These are phyloP conservation scores for Nasonia oneida DNA, from an alignment of 2,888 invertebrate genomes.

Conservation along the genomic window DNA sequence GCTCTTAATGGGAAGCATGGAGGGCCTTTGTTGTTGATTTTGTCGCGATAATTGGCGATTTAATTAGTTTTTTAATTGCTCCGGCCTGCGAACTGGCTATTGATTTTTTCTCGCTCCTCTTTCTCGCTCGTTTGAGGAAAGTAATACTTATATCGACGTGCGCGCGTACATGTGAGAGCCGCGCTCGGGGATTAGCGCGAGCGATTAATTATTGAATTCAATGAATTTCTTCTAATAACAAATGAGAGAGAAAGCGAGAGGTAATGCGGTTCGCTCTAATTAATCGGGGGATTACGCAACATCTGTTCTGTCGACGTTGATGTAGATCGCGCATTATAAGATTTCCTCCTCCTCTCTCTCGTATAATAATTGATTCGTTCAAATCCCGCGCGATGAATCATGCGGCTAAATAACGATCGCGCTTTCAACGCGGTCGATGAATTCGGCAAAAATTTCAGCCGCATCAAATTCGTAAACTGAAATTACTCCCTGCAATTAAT, in stretches of 20 bases:
- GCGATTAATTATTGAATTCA: conserved; percentile 1
- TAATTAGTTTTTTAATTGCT: conserved; percentile 23
- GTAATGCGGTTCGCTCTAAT: conserved; percentile 28
- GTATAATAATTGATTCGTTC: conserved; percentile 31
- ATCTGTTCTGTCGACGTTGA: conserved; percentile 44
- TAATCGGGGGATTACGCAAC: conserved; percentile 44
- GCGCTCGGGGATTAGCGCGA: neutral
- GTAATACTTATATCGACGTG: neutral
- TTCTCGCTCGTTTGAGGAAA: neutral
- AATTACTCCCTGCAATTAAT: too few relatives aligned
- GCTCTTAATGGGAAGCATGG: neutral
- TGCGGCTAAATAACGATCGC: neutral
- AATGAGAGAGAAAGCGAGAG: neutral
- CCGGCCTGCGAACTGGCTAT: neutral
- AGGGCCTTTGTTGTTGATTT: conserved; percentile 20
- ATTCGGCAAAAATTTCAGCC: neutral
- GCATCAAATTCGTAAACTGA: neutral
- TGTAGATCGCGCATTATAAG: conserved; percentile 22
- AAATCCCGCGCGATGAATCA: conserved; percentile 20
- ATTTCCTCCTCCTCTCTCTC: conserved; percentile 13
- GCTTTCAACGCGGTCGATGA: neutral
- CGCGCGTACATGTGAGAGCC: neutral
- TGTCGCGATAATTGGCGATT: conserved; percentile 12
- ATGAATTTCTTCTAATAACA: conserved; percentile 6
- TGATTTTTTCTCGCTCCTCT: neutral